These are phyloP conservation scores for Polydrusus pterygomalis DNA, from an alignment of 2,888 invertebrate genomes.

Conservation along the genomic window DNA sequence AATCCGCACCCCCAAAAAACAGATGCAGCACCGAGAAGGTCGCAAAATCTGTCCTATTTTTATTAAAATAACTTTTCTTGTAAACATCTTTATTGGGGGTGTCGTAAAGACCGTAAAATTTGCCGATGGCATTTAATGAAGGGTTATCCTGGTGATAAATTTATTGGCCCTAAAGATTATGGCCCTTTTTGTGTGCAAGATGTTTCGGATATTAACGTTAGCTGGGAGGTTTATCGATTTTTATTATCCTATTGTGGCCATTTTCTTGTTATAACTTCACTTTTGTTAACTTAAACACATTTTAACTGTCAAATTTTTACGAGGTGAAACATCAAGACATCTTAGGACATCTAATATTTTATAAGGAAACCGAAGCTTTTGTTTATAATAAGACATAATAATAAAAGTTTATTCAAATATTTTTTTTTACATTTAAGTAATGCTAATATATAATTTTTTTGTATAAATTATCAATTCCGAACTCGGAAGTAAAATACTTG, in stretches of 20 bases:
- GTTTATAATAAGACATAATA: no score
- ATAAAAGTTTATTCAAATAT: no score
- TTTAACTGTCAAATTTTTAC: neutral
- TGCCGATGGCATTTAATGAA: conserved; percentile 45
- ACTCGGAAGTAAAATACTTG: no score
- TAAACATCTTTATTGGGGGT: conserved; percentile 47
- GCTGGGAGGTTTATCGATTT: neutral
- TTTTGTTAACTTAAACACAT: neutral
- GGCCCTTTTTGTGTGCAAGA: conserved; percentile 50
- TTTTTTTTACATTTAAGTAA: no score
- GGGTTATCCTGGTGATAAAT: conserved; percentile 43
- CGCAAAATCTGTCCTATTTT: conserved; percentile 28
- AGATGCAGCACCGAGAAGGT: conserved; percentile 16
- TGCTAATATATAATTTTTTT: no score
- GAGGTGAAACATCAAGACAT: no score
- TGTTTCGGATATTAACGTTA: conserved; percentile 35
- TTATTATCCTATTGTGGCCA: neutral
- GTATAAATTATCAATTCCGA: no score
- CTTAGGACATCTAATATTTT: no score
- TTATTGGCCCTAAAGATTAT: conserved; percentile 55
- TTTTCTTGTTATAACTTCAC: conserved; percentile 14
- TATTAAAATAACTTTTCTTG: conserved; percentile 39
- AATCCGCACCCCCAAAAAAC: conserved; percentile 16
- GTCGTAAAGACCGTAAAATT: conserved; percentile 53
- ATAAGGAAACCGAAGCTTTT: no score